Conservation (phyloP, 2,113 vertebrate genomes). For the Eulemur rufifrons region DNA sequence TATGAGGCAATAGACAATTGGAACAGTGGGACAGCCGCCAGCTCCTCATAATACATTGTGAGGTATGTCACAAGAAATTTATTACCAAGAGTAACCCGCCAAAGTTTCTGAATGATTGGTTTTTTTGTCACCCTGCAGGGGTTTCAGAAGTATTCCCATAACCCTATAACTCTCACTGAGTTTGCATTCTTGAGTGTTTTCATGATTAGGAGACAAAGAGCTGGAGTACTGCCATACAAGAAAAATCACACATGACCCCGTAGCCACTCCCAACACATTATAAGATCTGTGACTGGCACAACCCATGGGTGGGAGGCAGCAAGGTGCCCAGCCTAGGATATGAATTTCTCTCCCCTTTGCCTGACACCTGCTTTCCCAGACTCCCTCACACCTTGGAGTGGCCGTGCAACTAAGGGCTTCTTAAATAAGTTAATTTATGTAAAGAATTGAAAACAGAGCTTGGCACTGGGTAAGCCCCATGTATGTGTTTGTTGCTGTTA, state of each 20-base stretch:
- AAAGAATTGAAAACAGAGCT: slow-evolving; percentile 17
- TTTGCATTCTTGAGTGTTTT: background rate
- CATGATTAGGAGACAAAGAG: background rate
- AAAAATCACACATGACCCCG: background rate
- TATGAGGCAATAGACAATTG: background rate
- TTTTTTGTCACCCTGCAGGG: background rate
- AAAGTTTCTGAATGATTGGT: background rate
- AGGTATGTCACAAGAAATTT: background rate
- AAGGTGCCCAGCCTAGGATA: background rate
- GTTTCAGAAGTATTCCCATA: background rate
- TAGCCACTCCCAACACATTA: background rate
- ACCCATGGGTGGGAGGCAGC: background rate
- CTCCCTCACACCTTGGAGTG: background rate
- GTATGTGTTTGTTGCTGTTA: background rate
- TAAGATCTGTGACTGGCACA: background rate
- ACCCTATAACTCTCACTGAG: background rate
- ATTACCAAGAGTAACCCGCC: background rate
- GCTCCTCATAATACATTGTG: background rate
- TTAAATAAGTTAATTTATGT: background rate
- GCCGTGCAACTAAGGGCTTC: background rate
- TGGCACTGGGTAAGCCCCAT: background rate
- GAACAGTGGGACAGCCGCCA: background rate
- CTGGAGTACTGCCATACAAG: background rate
- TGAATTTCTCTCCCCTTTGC: background rate
- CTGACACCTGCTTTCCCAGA: background rate